A percentile compares a stretch with the other conserved stretches of the same genome.
These are phyloP conservation scores for Strigamia transsilvanica DNA, from an alignment of 2,888 invertebrate species.

Conservation along the genomic window DNA sequence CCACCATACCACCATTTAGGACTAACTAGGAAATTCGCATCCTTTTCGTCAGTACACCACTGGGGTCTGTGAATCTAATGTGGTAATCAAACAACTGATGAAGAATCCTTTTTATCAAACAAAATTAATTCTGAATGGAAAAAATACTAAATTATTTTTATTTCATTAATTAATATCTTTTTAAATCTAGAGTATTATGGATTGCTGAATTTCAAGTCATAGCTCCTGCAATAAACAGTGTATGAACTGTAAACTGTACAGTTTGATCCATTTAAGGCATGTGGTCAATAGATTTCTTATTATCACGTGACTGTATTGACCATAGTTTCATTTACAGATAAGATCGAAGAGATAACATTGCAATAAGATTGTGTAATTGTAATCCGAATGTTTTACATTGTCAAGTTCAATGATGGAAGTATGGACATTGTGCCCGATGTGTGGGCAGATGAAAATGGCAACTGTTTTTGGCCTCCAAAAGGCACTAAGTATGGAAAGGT, in stretches of 20 bases:
- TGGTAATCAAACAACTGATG: not conserved
- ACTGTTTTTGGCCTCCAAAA: not conserved
- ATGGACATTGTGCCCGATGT: not conserved
- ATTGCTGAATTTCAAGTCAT: too few species aligned
- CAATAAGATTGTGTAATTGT: not conserved
- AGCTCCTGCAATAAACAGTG: too few species aligned
- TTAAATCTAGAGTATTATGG: too few species aligned
- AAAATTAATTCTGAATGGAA: too few species aligned
- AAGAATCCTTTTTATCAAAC: too few species aligned
- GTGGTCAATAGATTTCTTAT: too few species aligned
- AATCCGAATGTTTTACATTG: not conserved
- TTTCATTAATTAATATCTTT: too few species aligned
- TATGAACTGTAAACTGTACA: too few species aligned
- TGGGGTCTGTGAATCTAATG: not conserved
- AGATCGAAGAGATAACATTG: not conserved
- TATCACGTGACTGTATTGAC: not conserved
- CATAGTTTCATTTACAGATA: not conserved
- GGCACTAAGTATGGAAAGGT: not conserved
- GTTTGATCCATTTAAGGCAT: too few species aligned
- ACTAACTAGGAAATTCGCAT: not conserved
- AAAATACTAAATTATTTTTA: too few species aligned
- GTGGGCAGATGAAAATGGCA: not conserved
- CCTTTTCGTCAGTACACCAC: not conserved
- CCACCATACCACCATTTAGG: not conserved
- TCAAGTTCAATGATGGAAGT: not conserved